Conservation (phyloP, 2,888 invertebrate genomes). For the Pherbina coryleti region DNA sequence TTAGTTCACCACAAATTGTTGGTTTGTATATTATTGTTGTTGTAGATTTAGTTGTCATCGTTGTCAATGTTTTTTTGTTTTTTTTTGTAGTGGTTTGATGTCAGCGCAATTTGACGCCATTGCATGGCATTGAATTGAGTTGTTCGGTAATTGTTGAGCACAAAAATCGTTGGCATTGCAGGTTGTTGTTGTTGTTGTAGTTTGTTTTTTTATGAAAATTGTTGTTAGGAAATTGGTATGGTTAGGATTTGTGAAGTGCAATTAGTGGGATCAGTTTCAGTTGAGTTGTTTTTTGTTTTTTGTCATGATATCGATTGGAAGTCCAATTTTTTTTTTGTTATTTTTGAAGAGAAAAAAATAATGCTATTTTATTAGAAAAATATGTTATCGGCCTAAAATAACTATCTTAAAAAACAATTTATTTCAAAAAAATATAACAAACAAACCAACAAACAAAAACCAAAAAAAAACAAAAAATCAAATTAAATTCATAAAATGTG, state of each 20-base stretch:
- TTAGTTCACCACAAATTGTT: conserved; percentile 47
- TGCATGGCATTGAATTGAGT: conserved; percentile 52
- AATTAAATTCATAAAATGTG: conserved; percentile 1
- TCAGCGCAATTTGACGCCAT: conserved; percentile 66
- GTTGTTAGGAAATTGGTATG: conserved; percentile 21
- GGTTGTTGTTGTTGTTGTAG: conserved; percentile 43
- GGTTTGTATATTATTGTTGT: conserved; percentile 29
- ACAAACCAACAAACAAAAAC: not conserved
- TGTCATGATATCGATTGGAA: no score
- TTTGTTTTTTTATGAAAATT: conserved; percentile 47
- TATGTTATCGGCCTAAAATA: not conserved
- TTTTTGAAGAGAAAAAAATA: conserved; percentile 1
- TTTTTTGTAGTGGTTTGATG: conserved; percentile 60
- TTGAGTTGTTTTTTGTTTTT: not conserved
- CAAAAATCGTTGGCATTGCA: conserved; percentile 36
- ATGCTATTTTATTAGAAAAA: not conserved
- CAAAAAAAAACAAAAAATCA: not conserved
- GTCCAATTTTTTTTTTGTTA: not conserved
- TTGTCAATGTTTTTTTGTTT: not conserved
- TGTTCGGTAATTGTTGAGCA: conserved; percentile 1
- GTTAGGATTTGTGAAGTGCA: conserved; percentile 61
- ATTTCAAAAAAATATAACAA: not conserved
- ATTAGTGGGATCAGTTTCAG: conserved; percentile 60
- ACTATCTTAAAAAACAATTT: not conserved
- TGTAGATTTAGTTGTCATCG: conserved; percentile 28